Base-by-base conservation (phyloP, 1,140 invertebrate species). In the Eciton burchellii region DNA sequence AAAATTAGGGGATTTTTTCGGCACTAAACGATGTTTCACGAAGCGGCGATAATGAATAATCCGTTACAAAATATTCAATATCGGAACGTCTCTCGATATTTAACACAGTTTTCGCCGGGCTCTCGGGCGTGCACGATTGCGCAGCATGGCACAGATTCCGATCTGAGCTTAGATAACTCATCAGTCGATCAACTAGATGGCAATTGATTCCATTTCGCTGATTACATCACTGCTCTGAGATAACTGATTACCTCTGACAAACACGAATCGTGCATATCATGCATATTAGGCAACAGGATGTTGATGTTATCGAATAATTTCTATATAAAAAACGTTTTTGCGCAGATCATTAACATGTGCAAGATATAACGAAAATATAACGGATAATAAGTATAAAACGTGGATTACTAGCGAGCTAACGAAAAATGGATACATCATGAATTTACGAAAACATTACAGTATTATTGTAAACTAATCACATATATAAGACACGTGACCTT, bases 121-220 rank as follows among this genome's bases (percentile, higher is more conserved):
- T 74, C 49, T 35, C n/a, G 26, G 49, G 59, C 26, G 26, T 21
- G 41, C 16, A 43, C 63, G 63, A 68, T 79, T 79, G 21, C 19
- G 52, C 56, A 68, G 68, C 49, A 57, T 68, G 56, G 29, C 35
- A 14, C n/a, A 56, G 41, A 68, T 79, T 68, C 74, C 47, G 43
- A 56, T 24, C 16, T 19, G 74, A 57, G 63, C 43, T 70, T 21
- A 70, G 74, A 12, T 70, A 70, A 68, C 63, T 79, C 62, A 26
- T 79, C 62, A 70, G 29, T 43, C 21, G 43, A 79, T 79, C 35
- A 49, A 56, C 49, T 79, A 56, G 63, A 56, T 79, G 63, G 74
- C 74, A 79, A 79, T 79, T 79, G 74, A 79, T 79, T 79, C 74
- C 35, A 79, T 79, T 35, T 68, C 63, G 56, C 49, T 49, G 63